Conservation (phyloP, 2,888 invertebrate genomes). For the Erannis defoliaria region DNA sequence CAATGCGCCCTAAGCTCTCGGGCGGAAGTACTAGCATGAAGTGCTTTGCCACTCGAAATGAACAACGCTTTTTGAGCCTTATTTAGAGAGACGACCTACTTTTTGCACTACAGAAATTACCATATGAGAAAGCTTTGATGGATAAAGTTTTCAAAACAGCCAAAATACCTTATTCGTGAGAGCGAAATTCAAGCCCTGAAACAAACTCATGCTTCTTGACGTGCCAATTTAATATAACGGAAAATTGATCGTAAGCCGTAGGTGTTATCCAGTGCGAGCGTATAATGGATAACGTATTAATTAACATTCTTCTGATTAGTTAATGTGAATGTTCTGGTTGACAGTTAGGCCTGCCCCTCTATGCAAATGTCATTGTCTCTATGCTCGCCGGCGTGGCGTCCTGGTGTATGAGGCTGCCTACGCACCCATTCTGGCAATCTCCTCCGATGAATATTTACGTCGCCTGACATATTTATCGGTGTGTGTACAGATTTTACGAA, state of each 20-base stretch:
- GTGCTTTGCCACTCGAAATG: constrained; percentile 75
- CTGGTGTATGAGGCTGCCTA: constrained; percentile 70
- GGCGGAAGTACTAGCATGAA: constrained; percentile 73
- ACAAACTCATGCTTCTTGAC: background rate
- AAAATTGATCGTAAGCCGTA: constrained; percentile 36
- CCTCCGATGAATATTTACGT: constrained; percentile 79
- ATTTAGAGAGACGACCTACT: constrained; percentile 66
- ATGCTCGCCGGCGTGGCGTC: constrained; percentile 74
- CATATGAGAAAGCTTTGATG: constrained; percentile 49
- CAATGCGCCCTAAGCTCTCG: constrained; percentile 76
- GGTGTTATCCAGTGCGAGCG: constrained; percentile 60
- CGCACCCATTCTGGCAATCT: constrained; percentile 70
- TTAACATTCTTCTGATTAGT: constrained; percentile 73
- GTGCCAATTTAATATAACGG: background rate
- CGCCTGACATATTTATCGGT: constrained; percentile 43
- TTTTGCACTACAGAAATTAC: constrained; percentile 65
- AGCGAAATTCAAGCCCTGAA: background rate
- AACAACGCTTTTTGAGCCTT: constrained; percentile 73
- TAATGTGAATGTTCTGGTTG: constrained; percentile 83
- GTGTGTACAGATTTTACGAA: constrained; percentile 54
- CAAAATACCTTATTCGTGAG: constrained; percentile 5
- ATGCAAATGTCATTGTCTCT: constrained; percentile 85
- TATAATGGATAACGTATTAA: constrained; percentile 73
- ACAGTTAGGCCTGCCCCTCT: constrained; percentile 80
- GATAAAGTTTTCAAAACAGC: constrained; percentile 4